Conservation (phyloP, 92 coral and sea anemone species). For the Phenganax subtilis region DNA sequence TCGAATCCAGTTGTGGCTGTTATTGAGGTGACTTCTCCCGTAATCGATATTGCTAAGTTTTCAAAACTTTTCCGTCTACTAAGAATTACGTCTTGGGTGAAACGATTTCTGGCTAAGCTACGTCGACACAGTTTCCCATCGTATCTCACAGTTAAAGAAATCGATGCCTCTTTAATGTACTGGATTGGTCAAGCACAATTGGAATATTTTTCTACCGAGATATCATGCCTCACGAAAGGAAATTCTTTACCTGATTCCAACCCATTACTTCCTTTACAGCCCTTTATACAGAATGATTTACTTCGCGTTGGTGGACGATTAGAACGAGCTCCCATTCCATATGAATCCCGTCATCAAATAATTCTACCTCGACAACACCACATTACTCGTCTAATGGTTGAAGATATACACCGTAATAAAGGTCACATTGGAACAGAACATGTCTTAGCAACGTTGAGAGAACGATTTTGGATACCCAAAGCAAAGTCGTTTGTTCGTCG, state of each 20-base stretch:
- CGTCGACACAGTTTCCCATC: not conserved
- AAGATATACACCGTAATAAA: constrained; percentile 27
- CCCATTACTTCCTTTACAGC: not conserved
- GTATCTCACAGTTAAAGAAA: not conserved
- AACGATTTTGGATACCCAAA: constrained; percentile 50
- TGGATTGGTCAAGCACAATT: constrained; percentile 4
- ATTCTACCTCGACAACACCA: constrained; percentile 46
- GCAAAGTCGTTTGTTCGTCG: constrained; percentile 37
- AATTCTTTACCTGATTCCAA: not conserved
- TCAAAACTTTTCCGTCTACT: not conserved
- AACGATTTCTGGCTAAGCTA: not conserved
- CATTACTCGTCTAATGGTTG: constrained; percentile 42
- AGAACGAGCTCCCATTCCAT: not conserved
- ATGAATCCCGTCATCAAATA: not conserved
- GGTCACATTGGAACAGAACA: constrained; percentile 40
- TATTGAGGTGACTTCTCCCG: not conserved
- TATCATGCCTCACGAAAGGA: constrained; percentile 2
- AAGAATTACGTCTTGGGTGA: constrained; percentile 14
- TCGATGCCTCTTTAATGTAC: not conserved
- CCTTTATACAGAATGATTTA: not conserved
- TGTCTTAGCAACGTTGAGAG: constrained; percentile 41
- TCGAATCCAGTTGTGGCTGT: not conserved
- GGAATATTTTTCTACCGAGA: constrained; percentile 8
- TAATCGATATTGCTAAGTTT: constrained; percentile 5
- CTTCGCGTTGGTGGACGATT: constrained; percentile 19